phyloP scores from a whole-genome alignment of 1,140 invertebrate species.

The Nasonia giraulti region DNA sequence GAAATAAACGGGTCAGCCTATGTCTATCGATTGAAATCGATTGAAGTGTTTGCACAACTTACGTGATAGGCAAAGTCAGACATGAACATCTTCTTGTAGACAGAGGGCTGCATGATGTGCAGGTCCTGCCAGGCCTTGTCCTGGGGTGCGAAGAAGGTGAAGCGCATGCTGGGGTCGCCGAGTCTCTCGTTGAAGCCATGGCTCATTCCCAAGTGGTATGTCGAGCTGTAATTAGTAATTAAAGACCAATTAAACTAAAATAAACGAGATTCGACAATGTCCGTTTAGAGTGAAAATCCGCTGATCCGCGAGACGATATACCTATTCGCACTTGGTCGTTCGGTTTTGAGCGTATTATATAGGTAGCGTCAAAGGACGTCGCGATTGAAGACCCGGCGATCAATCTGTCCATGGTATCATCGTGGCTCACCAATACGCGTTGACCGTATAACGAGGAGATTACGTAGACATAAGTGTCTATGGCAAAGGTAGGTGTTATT shows the following conservation, averaged over 20 bases:
- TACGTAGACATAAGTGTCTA: no score
- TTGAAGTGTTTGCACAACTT: conserved; percentile 66
- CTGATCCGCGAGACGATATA: not conserved
- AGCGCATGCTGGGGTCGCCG: conserved; percentile 84
- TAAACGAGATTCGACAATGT: no score
- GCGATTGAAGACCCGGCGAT: no score
- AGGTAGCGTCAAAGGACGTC: no score
- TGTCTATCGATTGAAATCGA: not conserved
- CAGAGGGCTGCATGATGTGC: conserved; percentile 81
- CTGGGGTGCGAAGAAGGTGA: conserved; percentile 93
- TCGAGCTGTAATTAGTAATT: conserved; percentile 76
- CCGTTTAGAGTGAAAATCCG: not conserved
- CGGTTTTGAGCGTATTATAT: no score
- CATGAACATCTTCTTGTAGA: conserved; percentile 89
- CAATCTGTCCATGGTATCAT: no score
- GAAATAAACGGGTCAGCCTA: not conserved
- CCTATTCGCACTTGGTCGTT: no score
- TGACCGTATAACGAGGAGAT: no score
- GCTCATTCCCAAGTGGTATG: conserved; percentile 82
- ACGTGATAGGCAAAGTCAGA: conserved; percentile 87
- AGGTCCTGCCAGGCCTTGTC: conserved; percentile 89
- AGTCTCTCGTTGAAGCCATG: conserved; percentile 86
- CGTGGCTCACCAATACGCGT: no score
- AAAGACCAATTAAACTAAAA: no score
- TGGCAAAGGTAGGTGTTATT: no score